These are phyloP conservation scores for Bergia sp. DNA, from an alignment of 92 coral and sea anemone species.

Conservation along the genomic window DNA sequence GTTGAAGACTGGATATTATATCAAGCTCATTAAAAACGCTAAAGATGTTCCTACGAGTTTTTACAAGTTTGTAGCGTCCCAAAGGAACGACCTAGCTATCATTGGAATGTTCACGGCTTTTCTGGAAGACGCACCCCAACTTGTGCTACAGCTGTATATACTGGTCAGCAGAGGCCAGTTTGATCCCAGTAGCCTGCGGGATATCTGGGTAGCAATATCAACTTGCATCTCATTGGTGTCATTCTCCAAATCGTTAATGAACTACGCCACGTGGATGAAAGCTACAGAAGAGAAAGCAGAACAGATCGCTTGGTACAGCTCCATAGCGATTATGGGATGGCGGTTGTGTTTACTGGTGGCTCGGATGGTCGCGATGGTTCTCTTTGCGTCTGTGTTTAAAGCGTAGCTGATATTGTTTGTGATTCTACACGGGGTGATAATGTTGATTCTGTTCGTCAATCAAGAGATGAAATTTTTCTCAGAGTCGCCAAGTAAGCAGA, in stretches of 20 bases:
- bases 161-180: too few species aligned
- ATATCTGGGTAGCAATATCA: slow-evolving; percentile 39
- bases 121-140: too few species aligned
- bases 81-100: too few species aligned
- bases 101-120: too few species aligned
- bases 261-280: slow-evolving; percentile 35
- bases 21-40: neutral
- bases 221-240: slow-evolving; percentile 35
- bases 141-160: too few species aligned
- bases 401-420: too few species aligned
- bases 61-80: slow-evolving; percentile 28
- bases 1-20: neutral
- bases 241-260: slow-evolving; percentile 38
- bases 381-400: too few species aligned
- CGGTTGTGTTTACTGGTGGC: neutral
- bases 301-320: slow-evolving; percentile 37
- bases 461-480: neutral
- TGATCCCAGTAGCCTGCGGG: slow-evolving; percentile 25
- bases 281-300: slow-evolving; percentile 1
- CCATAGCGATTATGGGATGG: neutral
- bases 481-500: neutral
- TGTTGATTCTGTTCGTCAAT: too few species aligned
- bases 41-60: neutral
- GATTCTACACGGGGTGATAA: too few species aligned
- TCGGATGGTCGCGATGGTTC: too few species aligned